These are phyloP conservation scores for Cydia amplana DNA, from an alignment of 1,140 invertebrate genomes.

Conservation along the genomic window DNA sequence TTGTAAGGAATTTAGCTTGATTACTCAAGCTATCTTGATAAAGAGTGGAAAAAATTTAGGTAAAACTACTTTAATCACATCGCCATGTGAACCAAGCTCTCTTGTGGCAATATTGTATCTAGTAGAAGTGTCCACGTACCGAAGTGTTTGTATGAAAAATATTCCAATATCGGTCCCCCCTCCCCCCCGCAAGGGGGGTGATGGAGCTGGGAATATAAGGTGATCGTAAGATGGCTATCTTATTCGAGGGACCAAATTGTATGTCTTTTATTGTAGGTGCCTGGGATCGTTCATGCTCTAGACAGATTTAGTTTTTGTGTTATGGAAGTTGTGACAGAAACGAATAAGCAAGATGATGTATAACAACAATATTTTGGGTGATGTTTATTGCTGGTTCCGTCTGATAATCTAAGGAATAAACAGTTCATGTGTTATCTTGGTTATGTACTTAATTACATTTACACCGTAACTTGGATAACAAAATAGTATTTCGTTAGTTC, in stretches of 20 bases:
- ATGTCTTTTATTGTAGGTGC: slow-evolving; percentile 41
- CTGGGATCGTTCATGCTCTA: slow-evolving; percentile 12
- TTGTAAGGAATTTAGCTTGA: too few species aligned
- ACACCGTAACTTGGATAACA: too few species aligned
- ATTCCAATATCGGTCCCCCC: slow-evolving; percentile 65
- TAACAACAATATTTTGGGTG: not conserved
- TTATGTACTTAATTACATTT: too few species aligned
- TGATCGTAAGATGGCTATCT: slow-evolving; percentile 50
- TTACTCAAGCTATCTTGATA: not conserved
- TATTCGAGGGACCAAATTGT: slow-evolving; percentile 54
- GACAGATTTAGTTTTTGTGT: slow-evolving; percentile 41
- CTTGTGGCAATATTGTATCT: slow-evolving; percentile 71
- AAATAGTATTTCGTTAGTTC: too few species aligned
- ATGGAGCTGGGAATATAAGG: slow-evolving; percentile 48
- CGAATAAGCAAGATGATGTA: not conserved
- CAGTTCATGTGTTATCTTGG: too few species aligned
- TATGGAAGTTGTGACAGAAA: not conserved
- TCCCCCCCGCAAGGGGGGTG: slow-evolving; percentile 37
- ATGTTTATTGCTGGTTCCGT: not conserved
- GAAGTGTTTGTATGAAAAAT: slow-evolving; percentile 78
- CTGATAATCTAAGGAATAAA: too few species aligned
- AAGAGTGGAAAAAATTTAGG: not conserved
- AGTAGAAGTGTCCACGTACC: slow-evolving; percentile 73
- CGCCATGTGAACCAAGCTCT: slow-evolving; percentile 52
- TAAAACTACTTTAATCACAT: not conserved